Evolutionary conservation across 2,797 vertebrate species (phyloP), one percentile per base, ranked within the genome.

Genomic region (Chlorospingus semifuscus): DNA sequence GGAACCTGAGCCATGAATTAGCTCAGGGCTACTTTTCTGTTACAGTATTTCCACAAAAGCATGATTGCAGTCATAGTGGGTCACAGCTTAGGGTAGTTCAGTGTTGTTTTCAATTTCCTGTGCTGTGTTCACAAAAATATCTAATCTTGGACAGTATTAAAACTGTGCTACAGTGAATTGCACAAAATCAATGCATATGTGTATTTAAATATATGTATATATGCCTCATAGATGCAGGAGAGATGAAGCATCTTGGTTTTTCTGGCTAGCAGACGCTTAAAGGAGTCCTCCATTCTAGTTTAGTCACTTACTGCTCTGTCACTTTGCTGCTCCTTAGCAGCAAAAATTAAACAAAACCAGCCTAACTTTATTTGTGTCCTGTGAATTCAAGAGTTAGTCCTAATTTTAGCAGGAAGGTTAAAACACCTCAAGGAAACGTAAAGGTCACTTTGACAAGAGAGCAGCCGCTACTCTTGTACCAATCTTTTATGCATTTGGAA

Each of bases 111-210:
- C 88, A 65, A 56, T 66, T 68, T 94, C 59, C 50, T 76, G 21
- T 85, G 53, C 42, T 7, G 3, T 22, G 5, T 60, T 64, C 61
- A 50, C 60, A 72, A 76, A 92, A 80, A 60, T 78, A 60, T 65
- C 75, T 95, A 36, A 23, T 90, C 55, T 94, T 64, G 32, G 68
- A 36, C 21, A 37, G 59, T 79, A 86, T 89, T 96, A 87, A 85
- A 69, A 76, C 30, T 24, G 21, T 83, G 26, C 21, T 61, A 24
- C 16, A 39, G 49, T 1, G 0, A 90, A 75, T 93, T 82, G 30
- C 17, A 44, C 12, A 70, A 41, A 60, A 90, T 83, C 47, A 76
- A 2, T 61, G 37, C 27, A 15, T 66, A 5, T 88, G 29, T 85
- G 2, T 30, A 9, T 30, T 5, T 36, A 10, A 19, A 1, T 20